Percentiles rank a stretch among this genome's conserved stretches.
Conservation (phyloP, 2,888 invertebrate species). For the Nasonovia ribisnigri region DNA sequence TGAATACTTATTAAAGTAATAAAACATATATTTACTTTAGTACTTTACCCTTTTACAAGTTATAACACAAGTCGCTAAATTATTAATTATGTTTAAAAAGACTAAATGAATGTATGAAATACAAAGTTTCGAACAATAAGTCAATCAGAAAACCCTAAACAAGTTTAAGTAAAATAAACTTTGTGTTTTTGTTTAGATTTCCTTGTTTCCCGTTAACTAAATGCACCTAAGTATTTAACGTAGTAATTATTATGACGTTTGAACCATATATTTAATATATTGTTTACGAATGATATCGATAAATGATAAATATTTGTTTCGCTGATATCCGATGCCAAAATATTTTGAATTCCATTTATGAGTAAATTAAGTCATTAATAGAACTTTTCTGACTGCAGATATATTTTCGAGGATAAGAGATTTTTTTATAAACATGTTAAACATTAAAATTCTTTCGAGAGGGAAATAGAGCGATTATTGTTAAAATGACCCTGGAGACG, state of each 20-base stretch:
- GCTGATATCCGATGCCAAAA: constrained; percentile 19
- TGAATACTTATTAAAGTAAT: not conserved
- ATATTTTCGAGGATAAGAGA: constrained; percentile 16
- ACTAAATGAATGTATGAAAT: not conserved
- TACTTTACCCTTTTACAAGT: not conserved
- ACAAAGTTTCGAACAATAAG: not conserved
- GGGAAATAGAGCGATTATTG: not conserved
- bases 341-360: not conserved
- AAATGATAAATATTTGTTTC: constrained; percentile 26
- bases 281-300: constrained; percentile 31
- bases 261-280: constrained; percentile 3
- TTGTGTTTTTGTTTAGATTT: not conserved
- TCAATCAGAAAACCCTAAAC: not conserved
- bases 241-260: not conserved
- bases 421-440: constrained; percentile 23
- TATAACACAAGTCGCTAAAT: not conserved
- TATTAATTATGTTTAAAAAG: not conserved
- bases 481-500: constrained; percentile 2
- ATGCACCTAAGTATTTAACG: not conserved
- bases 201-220: not conserved
- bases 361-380: constrained; percentile 34
- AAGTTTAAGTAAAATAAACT: not conserved
- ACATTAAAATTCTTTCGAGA: not conserved
- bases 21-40: not conserved
- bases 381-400: not conserved